These are phyloP conservation scores for Pseudopleuronectes americanus DNA, from an alignment of 2,797 vertebrate genomes.

Conservation along the genomic window DNA sequence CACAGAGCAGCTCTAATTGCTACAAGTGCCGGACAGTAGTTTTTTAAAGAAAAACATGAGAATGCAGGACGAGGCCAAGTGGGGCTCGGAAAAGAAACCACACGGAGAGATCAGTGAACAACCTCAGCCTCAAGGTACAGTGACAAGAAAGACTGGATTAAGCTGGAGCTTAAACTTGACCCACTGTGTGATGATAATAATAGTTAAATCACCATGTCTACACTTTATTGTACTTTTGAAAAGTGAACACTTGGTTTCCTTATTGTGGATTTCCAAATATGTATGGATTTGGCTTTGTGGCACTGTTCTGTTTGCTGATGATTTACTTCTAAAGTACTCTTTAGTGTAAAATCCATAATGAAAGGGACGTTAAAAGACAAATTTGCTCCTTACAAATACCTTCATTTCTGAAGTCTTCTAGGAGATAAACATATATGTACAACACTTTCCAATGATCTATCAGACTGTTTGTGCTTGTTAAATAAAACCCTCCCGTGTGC, in stretches of 20 bases:
- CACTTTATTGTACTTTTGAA: neutral
- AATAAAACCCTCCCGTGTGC: neutral
- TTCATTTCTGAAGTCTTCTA: neutral
- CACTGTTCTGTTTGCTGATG: neutral
- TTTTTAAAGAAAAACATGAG: conserved; percentile 22
- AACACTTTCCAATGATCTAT: neutral
- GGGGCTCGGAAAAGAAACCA: conserved; percentile 22
- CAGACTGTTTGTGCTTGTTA: neutral
- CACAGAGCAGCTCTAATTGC: neutral
- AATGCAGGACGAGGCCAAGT: conserved; percentile 43
- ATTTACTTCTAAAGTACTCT: conserved; percentile 2
- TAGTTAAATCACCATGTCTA: neutral
- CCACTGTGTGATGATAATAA: neutral
- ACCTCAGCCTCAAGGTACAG: conserved; percentile 56
- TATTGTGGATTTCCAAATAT: neutral
- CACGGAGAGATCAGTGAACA: conserved; percentile 21
- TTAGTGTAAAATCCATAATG: neutral
- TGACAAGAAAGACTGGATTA: neutral
- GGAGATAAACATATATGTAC: neutral
- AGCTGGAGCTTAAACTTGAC: neutral
- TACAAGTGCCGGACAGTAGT: neutral
- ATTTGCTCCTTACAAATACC: neutral
- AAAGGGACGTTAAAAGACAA: neutral
- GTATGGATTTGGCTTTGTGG: neutral
- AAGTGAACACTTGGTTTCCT: neutral